Base-by-base conservation (phyloP, 1,140 invertebrate species). In the Bombus waltoni region DNA sequence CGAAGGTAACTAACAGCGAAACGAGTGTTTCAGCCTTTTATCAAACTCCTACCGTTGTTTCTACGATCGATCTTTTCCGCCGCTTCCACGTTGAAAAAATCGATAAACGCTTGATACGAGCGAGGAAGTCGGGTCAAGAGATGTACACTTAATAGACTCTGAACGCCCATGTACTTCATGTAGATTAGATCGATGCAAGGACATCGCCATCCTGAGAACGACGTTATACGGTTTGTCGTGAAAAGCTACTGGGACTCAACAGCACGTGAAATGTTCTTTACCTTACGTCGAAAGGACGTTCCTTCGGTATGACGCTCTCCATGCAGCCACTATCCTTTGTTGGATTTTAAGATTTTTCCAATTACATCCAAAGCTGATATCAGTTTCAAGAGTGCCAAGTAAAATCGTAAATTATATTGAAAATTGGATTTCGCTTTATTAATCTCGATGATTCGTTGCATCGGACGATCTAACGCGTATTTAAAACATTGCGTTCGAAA, bases 171-270 rank as follows among this genome's bases (percentile, higher is more conserved):
- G 88, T 88, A 93, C 90, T 91, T 92, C 82, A 32, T 88, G 79
- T 70, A 90, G 89, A 92, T 92, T 92, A 92, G 84, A 93, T 92
- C 79, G 81, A 42, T 75, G 57, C 80, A 87, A 88, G 85, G 77
- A 87, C 22, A 47, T 57, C 18, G 47, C 22, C 66, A 76, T 44
- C n/a, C 42, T 42, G 72, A 53, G 42, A 38, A 82, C 11, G 25
- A 40, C 9, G 35, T 22, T 53, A 22, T 8, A 70, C 22, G 9
- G 6, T 72, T 57, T 35, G 32, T 76, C 47, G 2, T 40, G 25
- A 57, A 40, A 76, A 53, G 25, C n/a, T 40, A 59, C n/a, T 35
- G 35, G 15, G 47, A 1, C 3, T 76, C 11, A 38, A 59, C 35
- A 38, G 11, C 74, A 3, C 74, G 57, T 15, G 25, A 28, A 38